Conservation (phyloP, 2,113 vertebrate genomes). For the Microcebus lehilahytsara region DNA sequence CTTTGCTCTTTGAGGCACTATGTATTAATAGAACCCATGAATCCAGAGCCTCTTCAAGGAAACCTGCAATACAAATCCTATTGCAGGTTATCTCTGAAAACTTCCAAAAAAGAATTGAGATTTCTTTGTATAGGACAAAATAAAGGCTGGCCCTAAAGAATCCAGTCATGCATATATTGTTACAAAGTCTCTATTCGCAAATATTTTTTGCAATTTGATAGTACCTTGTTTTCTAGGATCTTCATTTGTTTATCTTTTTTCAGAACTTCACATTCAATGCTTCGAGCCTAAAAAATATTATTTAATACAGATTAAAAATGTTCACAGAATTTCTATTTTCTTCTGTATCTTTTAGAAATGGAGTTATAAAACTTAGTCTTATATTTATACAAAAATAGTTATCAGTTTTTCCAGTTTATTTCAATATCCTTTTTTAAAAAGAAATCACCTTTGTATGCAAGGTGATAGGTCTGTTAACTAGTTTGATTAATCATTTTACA, state of each 20-base stretch:
- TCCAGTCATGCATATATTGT: background rate
- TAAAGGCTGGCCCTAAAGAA: constrained; percentile 10
- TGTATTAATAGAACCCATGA: background rate
- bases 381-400: constrained; percentile 43
- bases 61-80: constrained; percentile 21
- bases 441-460: background rate
- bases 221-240: constrained; percentile 89
- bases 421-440: background rate
- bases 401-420: constrained; percentile 12
- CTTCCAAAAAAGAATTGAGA: background rate
- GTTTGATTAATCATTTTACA: background rate
- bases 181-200: constrained; percentile 29
- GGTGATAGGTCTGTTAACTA: background rate
- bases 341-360: constrained; percentile 36
- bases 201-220: constrained; percentile 41
- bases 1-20: background rate
- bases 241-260: constrained; percentile 89
- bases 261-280: constrained; percentile 83
- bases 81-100: background rate
- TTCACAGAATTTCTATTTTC: constrained; percentile 53
- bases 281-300: constrained; percentile 82
- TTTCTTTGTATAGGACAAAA: background rate
- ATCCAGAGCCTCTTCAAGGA: constrained; percentile 7
- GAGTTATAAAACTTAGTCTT: constrained; percentile 51
- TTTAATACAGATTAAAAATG: constrained; percentile 51